Evolutionary conservation across 1,140 invertebrate genomes (phyloP).

Genomic region (Micrasema longulum): DNA sequence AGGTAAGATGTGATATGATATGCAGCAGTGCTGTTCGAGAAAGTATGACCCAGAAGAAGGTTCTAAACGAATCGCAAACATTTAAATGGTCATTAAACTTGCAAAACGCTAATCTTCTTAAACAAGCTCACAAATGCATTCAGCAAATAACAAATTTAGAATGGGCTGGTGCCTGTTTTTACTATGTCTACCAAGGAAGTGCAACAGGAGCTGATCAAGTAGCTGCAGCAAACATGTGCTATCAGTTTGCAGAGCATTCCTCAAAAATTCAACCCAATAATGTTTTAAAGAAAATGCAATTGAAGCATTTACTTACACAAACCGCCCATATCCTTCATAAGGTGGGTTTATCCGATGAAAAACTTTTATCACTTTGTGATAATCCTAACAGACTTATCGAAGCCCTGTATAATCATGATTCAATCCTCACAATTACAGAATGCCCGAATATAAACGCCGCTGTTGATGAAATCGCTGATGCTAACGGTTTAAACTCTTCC

Average conservation of each 20-base stretch:
- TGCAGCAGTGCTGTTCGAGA: conserved; percentile 67
- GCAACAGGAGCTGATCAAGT: conserved; percentile 70
- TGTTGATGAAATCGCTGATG: conserved; percentile 69
- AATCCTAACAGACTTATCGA: conserved; percentile 69
- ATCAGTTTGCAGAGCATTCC: conserved; percentile 69
- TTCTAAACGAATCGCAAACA: conserved; percentile 52
- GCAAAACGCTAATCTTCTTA: conserved; percentile 48
- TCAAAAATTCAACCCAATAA: conserved; percentile 64
- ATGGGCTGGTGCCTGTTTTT: conserved; percentile 67
- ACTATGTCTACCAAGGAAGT: conserved; percentile 66
- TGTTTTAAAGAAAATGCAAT: conserved; percentile 67
- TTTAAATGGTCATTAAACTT: conserved; percentile 48
- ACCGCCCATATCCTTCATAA: conserved; percentile 70
- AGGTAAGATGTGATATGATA: conserved; percentile 66
- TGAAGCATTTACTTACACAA: conserved; percentile 68
- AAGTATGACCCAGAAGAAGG: conserved; percentile 64
- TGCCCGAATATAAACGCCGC: conserved; percentile 68
- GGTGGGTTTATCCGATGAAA: conserved; percentile 69
- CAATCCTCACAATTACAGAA: conserved; percentile 64
- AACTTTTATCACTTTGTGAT: conserved; percentile 66
- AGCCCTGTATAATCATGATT: conserved; percentile 68
- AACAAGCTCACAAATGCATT: conserved; percentile 63
- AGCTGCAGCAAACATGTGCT: conserved; percentile 70
- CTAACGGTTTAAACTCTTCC: conserved; percentile 64
- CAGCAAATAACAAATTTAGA: conserved; percentile 66